A percentile compares a stretch with the other conserved stretches of the same genome.
Evolutionary conservation across 53 echinoderm and acorn worm species (phyloP).

Genomic region (Luidia sarsii): DNA sequence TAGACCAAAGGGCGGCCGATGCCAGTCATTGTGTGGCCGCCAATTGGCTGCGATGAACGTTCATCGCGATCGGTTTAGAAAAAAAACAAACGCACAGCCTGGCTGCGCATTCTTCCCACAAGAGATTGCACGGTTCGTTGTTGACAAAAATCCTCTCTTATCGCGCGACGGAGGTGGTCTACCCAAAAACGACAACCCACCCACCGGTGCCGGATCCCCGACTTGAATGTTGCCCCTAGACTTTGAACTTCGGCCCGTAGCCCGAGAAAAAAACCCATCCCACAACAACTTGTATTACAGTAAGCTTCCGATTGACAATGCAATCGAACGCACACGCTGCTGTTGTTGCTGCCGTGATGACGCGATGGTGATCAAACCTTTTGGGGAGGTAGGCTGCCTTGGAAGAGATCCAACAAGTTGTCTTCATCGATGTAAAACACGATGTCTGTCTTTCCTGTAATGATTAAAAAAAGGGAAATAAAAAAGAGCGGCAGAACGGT

Average conservation of each 20-base stretch:
- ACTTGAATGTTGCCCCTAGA: not conserved
- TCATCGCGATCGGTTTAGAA: no score
- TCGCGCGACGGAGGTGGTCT: no score
- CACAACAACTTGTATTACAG: not conserved
- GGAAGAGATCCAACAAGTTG: not conserved
- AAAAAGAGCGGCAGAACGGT: not conserved
- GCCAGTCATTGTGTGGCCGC: no score
- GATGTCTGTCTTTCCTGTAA: conserved; percentile 4
- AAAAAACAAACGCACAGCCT: no score
- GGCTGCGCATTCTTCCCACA: no score
- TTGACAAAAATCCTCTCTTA: no score
- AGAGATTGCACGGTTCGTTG: no score
- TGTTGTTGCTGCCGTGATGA: no score
- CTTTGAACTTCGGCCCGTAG: not conserved
- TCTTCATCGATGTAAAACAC: conserved; percentile 3
- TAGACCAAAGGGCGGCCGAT: no score
- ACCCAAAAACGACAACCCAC: no score
- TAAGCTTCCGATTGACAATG: not conserved
- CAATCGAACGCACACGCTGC: not conserved
- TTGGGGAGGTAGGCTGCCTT: conserved; percentile 3
- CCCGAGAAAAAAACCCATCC: not conserved
- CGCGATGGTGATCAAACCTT: conserved; percentile 1
- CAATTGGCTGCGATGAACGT: no score
- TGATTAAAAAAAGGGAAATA: not conserved
- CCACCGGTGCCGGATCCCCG: no score